These are phyloP conservation scores for Saxidomus purpurata DNA, from an alignment of 1,140 invertebrate species.

Conservation along the genomic window DNA sequence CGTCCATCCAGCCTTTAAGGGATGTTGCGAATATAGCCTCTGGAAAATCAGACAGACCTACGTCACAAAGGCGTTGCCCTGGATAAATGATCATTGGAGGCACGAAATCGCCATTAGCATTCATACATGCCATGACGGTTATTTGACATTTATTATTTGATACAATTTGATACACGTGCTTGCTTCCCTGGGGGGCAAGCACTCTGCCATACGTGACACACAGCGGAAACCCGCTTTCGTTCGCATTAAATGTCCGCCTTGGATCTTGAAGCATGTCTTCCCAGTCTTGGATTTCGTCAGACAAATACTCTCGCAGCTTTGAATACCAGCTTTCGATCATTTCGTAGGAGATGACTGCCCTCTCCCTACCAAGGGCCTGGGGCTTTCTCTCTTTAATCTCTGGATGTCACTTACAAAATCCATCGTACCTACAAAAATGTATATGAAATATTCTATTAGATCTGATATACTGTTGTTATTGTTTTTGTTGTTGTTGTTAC, in stretches of 20 bases:
- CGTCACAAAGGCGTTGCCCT: too few relatives aligned
- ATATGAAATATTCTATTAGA: too few relatives aligned
- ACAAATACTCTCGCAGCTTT: not conserved
- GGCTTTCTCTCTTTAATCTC: constrained; percentile 84
- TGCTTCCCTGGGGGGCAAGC: not conserved
- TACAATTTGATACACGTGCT: constrained; percentile 18
- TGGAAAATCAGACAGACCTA: too few relatives aligned
- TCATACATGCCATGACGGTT: not conserved
- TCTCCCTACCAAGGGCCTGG: constrained; percentile 66
- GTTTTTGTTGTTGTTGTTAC: too few relatives aligned
- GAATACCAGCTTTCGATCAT: constrained; percentile 43
- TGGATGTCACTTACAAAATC: constrained; percentile 86
- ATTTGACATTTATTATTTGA: constrained; percentile 31
- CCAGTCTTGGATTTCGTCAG: not conserved
- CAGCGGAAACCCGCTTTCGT: constrained; percentile 37
- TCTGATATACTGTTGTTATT: too few relatives aligned
- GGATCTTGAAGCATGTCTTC: too few relatives aligned
- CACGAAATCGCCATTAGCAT: not conserved
- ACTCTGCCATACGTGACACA: constrained; percentile 22
- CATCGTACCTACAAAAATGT: too few relatives aligned
- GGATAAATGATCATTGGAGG: not conserved
- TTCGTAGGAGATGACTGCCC: constrained; percentile 56
- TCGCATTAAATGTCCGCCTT: constrained; percentile 2
- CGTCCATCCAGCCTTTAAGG: too few relatives aligned
- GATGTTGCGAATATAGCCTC: too few relatives aligned